phyloP scores from a whole-genome alignment of 53 echinoderm and acorn worm genomes.

The Arbacia lixula region DNA sequence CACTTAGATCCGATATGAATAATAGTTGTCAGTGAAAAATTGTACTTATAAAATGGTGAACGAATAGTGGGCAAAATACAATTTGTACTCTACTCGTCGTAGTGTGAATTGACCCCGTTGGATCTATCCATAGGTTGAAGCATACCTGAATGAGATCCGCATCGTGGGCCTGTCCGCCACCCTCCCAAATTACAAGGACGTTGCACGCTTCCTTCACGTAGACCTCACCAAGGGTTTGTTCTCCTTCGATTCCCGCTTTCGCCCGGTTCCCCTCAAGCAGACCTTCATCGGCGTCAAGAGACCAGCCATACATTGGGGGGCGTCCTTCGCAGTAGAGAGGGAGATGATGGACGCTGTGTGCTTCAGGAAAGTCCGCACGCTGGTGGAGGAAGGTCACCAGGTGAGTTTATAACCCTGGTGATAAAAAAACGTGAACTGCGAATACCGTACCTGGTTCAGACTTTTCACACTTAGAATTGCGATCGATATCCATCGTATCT shows the following conservation, averaged over 20 bases:
- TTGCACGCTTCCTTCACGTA: constrained; percentile 88
- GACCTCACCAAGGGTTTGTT: constrained; percentile 84
- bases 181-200: constrained; percentile 94
- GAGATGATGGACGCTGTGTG: constrained; percentile 90
- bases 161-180: constrained; percentile 96
- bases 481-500: no score
- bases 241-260: constrained; percentile 92
- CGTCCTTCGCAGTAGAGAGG: constrained; percentile 24
- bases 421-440: neutral
- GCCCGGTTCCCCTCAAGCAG: constrained; percentile 88
- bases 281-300: constrained; percentile 88
- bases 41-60: no score
- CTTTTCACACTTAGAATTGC: no score
- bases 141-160: constrained; percentile 87
- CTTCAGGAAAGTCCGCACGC: constrained; percentile 80
- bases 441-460: no score
- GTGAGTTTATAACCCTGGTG: constrained; percentile 60
- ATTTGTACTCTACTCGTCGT: no score
- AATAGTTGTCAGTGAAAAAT: no score
- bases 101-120: no score
- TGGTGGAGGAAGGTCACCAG: constrained; percentile 89
- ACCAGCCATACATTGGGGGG: neutral
- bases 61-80: no score
- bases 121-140: constrained; percentile 92
- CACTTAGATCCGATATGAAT: no score